Evolutionary conservation across 2,888 invertebrate genomes (phyloP), one percentile per base, ranked within the genome.

Genomic region (Heteropelma amictum): DNA sequence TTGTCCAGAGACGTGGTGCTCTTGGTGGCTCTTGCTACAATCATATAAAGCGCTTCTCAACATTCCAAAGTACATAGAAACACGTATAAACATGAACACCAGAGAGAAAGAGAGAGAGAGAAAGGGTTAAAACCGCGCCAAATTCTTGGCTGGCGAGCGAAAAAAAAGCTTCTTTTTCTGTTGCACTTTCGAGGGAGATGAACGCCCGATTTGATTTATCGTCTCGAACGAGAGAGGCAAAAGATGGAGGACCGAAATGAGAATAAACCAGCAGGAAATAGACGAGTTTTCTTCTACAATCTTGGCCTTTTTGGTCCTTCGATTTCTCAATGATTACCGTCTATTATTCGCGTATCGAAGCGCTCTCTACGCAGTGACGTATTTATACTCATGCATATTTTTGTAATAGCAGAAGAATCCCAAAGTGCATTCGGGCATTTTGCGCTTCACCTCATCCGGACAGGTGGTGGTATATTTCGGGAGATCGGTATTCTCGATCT

Each of bases 401-500:
- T n/a, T n/a, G n/a, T n/a, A n/a, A n/a, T n/a, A n/a, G n/a, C n/a
- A n/a, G n/a, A n/a, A n/a, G n/a, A n/a, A n/a, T n/a, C n/a, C n/a
- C n/a, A 51, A 56, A 33, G 12, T 26, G 21, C 38, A 38, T 38
- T 14, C 14, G 38, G 38, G 38, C 6, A 56, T 38, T 35, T 42
- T 26, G 5, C 28, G 45, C 53, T 75, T 75, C n/a, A 63, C 67
- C 47, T 68, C 67, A 63, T 51, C 26, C 21, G 56, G 76, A 76
- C 76, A 76, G 76, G 72, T 72, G 68, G 75, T 73, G 73, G 76
- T 79, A 76, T 84, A 81, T 83, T 83, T 82, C 75, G 81, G 81
- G 74, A 78, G 79, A 82, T 81, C 78, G 82, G 81, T 80, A 82
- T 80, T 79, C 82, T 68, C 78, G 74, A 80, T 77, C 76, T 69